Base-by-base conservation (phyloP, 2,113 vertebrate genomes). In the Nothoprocta perdicaria region DNA sequence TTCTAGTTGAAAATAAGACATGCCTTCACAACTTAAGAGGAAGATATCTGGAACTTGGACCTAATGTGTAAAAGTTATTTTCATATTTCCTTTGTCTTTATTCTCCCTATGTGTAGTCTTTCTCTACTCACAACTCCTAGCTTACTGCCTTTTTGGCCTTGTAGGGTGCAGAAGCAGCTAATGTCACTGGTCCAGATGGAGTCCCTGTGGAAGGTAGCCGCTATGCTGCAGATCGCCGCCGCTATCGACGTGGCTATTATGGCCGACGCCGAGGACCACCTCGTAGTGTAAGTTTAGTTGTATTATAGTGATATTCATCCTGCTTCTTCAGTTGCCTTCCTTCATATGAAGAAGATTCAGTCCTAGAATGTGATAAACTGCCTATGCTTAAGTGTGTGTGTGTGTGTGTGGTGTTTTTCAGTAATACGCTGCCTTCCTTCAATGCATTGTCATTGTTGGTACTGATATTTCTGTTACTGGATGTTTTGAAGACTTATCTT, bases 121-220 rank as follows among this genome's bases (percentile, higher is more conserved):
- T 81, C 10, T 79, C 22, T 6, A 14, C 26, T 79, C 5, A 1
- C 14, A 38, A 4, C 13, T 4, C 7, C 6, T 3, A 74, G 67
- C 7, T 14, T 75, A 35, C 33, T 80, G 53, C 17, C 27, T 53
- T 69, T 31, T 58, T 86, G 46, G 24, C 21, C 8, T 82, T 61
- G 2, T 57, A 99, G 99, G 99, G 99, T 86, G 99, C 98, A 4
- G 99, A 99, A 94, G 99, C 99, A 58, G 98, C 99, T 40, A 99
- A 99, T 21, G 99, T 99, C 90, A 99, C 98, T 0, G 99, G 99
- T 23, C 99, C 99, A 0, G 99, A 98, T 8, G 99, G 99, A 3
- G 97, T 99, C 52, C 98, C 99, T 0, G 99, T 99, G 9, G 99
- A 99, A 97, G 99, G 99, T 74, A 99, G 99, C 74, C 98, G 98